phyloP scores from a whole-genome alignment of 2,113 vertebrate species.

The Symphodus melops region DNA sequence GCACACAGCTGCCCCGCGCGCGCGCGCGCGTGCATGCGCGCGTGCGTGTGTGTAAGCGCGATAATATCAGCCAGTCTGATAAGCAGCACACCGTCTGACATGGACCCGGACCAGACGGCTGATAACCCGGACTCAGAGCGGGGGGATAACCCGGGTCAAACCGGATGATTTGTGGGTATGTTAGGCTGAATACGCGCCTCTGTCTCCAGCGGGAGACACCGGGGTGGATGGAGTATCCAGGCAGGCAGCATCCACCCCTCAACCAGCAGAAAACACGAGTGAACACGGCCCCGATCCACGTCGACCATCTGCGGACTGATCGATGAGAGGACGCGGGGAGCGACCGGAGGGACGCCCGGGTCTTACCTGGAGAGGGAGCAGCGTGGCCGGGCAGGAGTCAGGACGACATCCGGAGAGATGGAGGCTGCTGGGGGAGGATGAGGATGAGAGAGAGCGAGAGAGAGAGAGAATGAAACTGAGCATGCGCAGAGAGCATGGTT shows the following conservation, averaged over 20 bases:
- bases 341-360: neutral
- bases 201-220: slow-evolving; percentile 27
- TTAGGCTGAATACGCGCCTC: neutral
- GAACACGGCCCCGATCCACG: neutral
- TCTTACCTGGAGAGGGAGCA: slow-evolving; percentile 59
- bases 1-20: neutral
- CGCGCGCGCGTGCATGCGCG: slow-evolving; percentile 9
- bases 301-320: neutral
- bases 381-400: slow-evolving; percentile 22
- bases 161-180: neutral
- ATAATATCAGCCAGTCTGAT: slow-evolving; percentile 50
- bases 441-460: neutral
- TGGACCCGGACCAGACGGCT: slow-evolving; percentile 13
- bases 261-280: neutral
- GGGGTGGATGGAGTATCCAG: slow-evolving; percentile 24
- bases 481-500: slow-evolving; percentile 59
- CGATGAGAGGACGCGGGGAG: neutral
- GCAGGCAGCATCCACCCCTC: slow-evolving; percentile 25
- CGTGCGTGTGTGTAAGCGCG: neutral
- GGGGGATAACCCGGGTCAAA: neutral
- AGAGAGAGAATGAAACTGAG: slow-evolving; percentile 28
- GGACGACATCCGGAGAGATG: slow-evolving; percentile 48
- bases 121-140: slow-evolving; percentile 20
- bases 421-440: slow-evolving; percentile 46
- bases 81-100: slow-evolving; percentile 26